phyloP scores from a whole-genome alignment of 2,888 invertebrate genomes.

The Therioaphis trifolii region DNA sequence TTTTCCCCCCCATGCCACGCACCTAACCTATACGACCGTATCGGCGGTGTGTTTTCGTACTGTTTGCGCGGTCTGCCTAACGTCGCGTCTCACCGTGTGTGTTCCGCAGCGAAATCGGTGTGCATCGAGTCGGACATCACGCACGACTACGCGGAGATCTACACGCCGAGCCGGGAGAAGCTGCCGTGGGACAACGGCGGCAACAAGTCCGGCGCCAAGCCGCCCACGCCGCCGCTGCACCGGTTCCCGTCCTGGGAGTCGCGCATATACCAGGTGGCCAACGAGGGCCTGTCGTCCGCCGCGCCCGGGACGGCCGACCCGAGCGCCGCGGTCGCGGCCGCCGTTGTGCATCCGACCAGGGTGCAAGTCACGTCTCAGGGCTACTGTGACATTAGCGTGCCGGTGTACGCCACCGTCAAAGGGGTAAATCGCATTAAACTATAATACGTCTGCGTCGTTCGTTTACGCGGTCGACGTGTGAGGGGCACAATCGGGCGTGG shows the following conservation, averaged over 20 bases:
- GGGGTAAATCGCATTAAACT: conserved; percentile 74
- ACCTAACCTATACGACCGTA: too few species aligned
- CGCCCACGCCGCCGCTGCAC: conserved; percentile 91
- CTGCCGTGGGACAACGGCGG: conserved; percentile 67
- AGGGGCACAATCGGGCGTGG: neutral
- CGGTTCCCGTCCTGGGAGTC: conserved; percentile 95
- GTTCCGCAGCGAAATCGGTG: conserved; percentile 67
- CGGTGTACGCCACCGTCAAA: conserved; percentile 95
- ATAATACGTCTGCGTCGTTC: too few species aligned
- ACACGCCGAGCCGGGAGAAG: conserved; percentile 87
- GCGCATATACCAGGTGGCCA: conserved; percentile 87
- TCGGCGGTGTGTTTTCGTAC: too few species aligned
- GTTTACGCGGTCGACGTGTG: too few species aligned
- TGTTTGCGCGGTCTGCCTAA: too few species aligned
- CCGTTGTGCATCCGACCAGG: neutral
- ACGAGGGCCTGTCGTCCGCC: conserved; percentile 66
- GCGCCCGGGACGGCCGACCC: conserved; percentile 63
- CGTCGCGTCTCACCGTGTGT: too few species aligned
- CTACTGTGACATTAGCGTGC: conserved; percentile 90
- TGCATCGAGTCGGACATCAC: conserved; percentile 72
- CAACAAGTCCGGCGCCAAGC: conserved; percentile 69
- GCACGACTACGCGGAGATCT: conserved; percentile 94
- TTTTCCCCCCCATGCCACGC: too few species aligned
- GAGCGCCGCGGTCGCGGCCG: neutral
- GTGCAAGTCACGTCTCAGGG: conserved; percentile 72